A percentile compares a stretch with the other conserved stretches of the same genome.
These are phyloP conservation scores for Drosophila ficusphila DNA, from an alignment of 1,140 invertebrate species.

Conservation along the genomic window DNA sequence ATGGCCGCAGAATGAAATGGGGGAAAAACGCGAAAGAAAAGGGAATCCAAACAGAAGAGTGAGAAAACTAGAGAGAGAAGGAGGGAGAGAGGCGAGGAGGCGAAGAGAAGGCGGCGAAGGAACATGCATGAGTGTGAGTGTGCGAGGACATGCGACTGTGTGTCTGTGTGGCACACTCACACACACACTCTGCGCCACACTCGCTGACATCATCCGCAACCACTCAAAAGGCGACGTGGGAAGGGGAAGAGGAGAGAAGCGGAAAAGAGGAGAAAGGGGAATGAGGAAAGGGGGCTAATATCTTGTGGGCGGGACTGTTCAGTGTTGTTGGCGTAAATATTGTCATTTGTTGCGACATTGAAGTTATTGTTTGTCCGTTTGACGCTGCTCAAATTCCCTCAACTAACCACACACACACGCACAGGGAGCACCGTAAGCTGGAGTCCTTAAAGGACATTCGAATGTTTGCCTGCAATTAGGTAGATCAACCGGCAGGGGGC, in stretches of 20 bases:
- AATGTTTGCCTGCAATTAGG: conserved; percentile 43
- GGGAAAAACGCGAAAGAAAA: conserved; percentile 29
- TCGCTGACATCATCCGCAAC: conserved; percentile 77
- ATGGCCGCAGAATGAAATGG: conserved; percentile 64
- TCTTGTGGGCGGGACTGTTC: conserved; percentile 14
- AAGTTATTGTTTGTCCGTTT: conserved; percentile 33
- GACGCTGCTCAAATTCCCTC: conserved; percentile 40
- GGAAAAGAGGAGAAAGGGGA: background rate
- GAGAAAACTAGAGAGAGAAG: background rate
- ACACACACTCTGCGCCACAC: conserved; percentile 10
- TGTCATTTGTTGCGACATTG: conserved; percentile 57
- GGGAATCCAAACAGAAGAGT: conserved; percentile 17
- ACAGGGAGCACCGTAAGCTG: conserved; percentile 10
- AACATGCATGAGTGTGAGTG: conserved; percentile 19
- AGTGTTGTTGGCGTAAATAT: conserved; percentile 39
- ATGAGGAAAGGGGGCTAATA: conserved; percentile 9
- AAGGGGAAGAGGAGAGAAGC: background rate
- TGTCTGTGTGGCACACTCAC: conserved; percentile 21
- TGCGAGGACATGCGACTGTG: conserved; percentile 15
- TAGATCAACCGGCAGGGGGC: conserved; percentile 21
- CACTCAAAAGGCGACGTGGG: conserved; percentile 28
- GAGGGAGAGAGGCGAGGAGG: background rate
- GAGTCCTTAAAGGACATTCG: conserved; percentile 39
- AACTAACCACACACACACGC: conserved; percentile 8
- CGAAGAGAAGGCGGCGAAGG: conserved; percentile 27